phyloP scores from a whole-genome alignment of 1,140 invertebrate genomes.

The Saxidomus purpurata region DNA sequence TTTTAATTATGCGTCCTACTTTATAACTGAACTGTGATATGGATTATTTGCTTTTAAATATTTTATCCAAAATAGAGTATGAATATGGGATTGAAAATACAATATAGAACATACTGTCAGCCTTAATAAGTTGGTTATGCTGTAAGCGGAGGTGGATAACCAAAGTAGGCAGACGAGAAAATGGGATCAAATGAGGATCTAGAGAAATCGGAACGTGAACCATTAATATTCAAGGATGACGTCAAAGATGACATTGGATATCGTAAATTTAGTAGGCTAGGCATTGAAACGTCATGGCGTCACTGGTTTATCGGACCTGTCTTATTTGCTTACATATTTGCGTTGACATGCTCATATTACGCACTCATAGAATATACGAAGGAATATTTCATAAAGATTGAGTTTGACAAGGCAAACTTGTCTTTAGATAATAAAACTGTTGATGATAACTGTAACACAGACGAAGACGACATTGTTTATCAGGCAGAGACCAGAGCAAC shows the following conservation, averaged over 20 bases:
- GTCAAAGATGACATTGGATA: slow-evolving; percentile 1
- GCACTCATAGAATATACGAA: slow-evolving; percentile 39
- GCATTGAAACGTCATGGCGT: slow-evolving; percentile 40
- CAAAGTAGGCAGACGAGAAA: not conserved
- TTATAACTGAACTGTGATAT: no score
- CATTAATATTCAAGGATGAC: not conserved
- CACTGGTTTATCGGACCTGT: slow-evolving; percentile 35
- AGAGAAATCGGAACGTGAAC: slow-evolving; percentile 1
- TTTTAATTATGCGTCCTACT: no score
- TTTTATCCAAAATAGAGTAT: no score
- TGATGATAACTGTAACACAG: slow-evolving; percentile 3
- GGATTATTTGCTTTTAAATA: no score
- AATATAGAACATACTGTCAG: no score
- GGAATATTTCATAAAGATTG: slow-evolving; percentile 8
- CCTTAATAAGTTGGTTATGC: no score
- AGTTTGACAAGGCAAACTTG: slow-evolving; percentile 34
- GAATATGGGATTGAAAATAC: no score
- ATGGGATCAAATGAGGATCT: not conserved
- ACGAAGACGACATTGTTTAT: slow-evolving; percentile 34
- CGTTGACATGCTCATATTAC: slow-evolving; percentile 15
- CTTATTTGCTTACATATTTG: slow-evolving; percentile 38
- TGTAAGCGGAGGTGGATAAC: no score
- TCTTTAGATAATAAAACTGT: not conserved
- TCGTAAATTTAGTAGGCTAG: not conserved
- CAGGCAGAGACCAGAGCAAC: slow-evolving; percentile 13